These are phyloP conservation scores for Cinclus mexicanus DNA, from an alignment of 2,113 vertebrate species.

Conservation along the genomic window DNA sequence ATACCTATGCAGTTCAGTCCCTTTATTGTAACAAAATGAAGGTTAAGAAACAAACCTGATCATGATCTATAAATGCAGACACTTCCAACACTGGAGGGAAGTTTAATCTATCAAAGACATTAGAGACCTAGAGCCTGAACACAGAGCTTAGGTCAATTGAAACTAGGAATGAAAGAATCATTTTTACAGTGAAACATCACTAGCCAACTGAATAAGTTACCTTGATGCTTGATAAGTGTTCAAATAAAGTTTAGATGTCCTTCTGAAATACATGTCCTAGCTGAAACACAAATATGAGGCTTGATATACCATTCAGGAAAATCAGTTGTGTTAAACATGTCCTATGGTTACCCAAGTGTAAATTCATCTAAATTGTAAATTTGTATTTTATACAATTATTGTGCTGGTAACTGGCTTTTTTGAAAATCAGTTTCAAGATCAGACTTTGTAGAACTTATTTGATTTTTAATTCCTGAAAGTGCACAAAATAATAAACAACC, in stretches of 20 bases:
- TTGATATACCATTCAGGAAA: background rate
- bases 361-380: background rate
- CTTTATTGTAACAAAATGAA: background rate
- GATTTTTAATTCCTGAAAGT: background rate
- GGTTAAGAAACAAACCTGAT: background rate
- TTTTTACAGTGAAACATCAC: background rate
- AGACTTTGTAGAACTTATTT: background rate
- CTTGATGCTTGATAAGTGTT: background rate
- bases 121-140: background rate
- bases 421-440: background rate
- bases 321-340: background rate
- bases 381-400: background rate
- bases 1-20: background rate
- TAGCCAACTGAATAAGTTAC: background rate
- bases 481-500: background rate
- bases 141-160: background rate
- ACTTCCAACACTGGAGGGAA: background rate
- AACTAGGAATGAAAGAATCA: background rate
- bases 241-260: background rate
- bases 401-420: background rate
- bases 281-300: background rate
- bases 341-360: no score
- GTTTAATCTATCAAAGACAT: background rate
- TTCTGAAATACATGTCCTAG: background rate
- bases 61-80: background rate